Conservation (phyloP, 2,797 vertebrate species). For the Eulemur albifrons region DNA sequence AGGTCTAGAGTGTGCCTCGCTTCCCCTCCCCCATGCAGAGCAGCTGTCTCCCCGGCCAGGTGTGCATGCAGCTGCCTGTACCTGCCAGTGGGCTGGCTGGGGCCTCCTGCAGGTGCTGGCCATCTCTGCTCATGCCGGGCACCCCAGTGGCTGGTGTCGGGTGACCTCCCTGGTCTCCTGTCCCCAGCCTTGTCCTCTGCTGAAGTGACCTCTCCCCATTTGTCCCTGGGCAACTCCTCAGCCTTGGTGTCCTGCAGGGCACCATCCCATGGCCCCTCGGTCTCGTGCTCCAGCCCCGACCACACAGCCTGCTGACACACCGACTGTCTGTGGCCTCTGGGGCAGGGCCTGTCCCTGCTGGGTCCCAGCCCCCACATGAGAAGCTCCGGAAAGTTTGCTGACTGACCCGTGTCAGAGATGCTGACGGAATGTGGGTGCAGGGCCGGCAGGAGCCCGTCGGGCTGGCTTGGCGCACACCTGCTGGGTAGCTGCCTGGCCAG, state of each 20-base stretch:
- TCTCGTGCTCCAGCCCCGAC: background rate
- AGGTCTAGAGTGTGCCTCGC: too few species aligned
- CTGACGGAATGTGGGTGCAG: background rate
- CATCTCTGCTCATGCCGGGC: fast-evolving
- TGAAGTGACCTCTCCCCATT: fast-evolving
- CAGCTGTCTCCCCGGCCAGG: background rate
- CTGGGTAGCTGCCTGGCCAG: background rate
- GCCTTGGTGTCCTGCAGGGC: background rate
- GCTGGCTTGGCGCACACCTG: background rate
- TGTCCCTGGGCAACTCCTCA: background rate
- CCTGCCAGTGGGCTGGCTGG: fast-evolving
- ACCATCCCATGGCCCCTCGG: background rate
- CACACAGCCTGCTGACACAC: background rate
- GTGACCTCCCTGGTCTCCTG: background rate
- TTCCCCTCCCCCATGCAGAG: background rate
- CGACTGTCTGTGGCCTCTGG: background rate
- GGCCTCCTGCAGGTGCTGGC: background rate
- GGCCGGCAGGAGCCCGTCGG: too few species aligned
- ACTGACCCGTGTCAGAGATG: background rate
- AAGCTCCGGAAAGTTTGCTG: background rate
- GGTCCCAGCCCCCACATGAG: background rate
- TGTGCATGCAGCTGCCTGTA: fast-evolving
- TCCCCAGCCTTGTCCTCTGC: background rate
- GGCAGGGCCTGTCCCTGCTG: background rate
- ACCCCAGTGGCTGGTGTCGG: fast-evolving